A percentile compares a stretch with the other conserved stretches of the same genome.
Evolutionary conservation across 2,888 invertebrate genomes (phyloP).

Genomic region (Siphlonurus alternatus): DNA sequence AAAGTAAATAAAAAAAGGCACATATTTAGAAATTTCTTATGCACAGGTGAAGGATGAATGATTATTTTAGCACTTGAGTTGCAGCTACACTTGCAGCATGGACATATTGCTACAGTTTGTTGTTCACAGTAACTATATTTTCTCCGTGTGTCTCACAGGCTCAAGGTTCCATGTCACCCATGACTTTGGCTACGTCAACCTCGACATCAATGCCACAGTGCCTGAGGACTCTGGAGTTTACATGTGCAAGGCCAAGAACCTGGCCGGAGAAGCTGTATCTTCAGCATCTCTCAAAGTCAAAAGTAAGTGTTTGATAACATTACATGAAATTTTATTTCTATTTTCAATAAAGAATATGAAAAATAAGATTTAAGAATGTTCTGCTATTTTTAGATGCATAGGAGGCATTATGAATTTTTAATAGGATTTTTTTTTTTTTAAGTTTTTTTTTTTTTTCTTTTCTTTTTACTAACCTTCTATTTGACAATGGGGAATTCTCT

Average conservation of each 20-base stretch:
- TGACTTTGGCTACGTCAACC: conserved; percentile 85
- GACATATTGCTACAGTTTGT: too few relatives aligned
- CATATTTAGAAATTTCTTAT: background rate
- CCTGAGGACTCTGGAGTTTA: conserved; percentile 83
- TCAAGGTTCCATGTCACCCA: conserved; percentile 81
- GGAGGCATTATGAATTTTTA: too few relatives aligned
- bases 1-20: background rate
- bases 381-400: too few relatives aligned
- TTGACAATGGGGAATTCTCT: too few relatives aligned
- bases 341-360: too few relatives aligned
- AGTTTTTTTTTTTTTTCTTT: too few relatives aligned
- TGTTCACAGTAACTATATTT: too few relatives aligned
- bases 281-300: conserved; percentile 81
- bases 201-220: conserved; percentile 78
- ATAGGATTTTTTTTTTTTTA: too few relatives aligned
- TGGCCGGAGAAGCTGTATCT: conserved; percentile 85
- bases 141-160: too few relatives aligned
- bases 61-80: background rate
- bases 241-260: conserved; percentile 86
- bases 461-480: too few relatives aligned
- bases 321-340: background rate
- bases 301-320: conserved; percentile 27
- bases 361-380: too few relatives aligned
- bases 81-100: conserved; percentile 3
- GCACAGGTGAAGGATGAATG: background rate